A percentile compares a stretch with the other conserved stretches of the same genome.
phyloP scores from a whole-genome alignment of 2,797 vertebrate species.

The Smutsia gigantea region DNA sequence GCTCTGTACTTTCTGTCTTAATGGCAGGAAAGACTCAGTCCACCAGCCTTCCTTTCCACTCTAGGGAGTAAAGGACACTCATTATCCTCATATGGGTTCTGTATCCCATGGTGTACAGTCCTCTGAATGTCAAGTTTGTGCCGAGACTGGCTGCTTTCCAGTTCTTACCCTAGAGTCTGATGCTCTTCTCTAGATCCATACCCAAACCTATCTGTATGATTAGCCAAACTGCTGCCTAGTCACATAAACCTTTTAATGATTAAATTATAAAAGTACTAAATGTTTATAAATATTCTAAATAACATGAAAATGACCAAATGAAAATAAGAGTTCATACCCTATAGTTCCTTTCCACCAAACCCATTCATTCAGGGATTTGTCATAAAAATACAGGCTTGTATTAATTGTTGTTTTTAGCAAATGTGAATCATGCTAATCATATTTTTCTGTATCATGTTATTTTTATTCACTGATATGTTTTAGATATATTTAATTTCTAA shows the following conservation, averaged over 20 bases:
- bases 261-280: background rate
- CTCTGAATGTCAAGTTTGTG: background rate
- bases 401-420: background rate
- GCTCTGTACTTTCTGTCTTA: background rate
- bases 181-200: background rate
- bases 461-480: background rate
- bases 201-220: background rate
- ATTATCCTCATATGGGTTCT: background rate
- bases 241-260: background rate
- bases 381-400: background rate
- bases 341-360: background rate
- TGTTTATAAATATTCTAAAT: background rate
- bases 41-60: background rate
- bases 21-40: background rate
- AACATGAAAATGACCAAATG: background rate
- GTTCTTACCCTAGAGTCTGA: background rate
- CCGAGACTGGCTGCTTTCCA: background rate
- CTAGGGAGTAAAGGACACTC: background rate
- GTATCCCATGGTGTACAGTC: rapidly evolving
- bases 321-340: background rate
- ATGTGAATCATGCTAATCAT: background rate
- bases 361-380: rapidly evolving
- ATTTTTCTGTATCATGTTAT: background rate
- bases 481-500: background rate
- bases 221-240: background rate